These are phyloP conservation scores for Heliconius aoede DNA, from an alignment of 2,888 invertebrate species.

Conservation along the genomic window DNA sequence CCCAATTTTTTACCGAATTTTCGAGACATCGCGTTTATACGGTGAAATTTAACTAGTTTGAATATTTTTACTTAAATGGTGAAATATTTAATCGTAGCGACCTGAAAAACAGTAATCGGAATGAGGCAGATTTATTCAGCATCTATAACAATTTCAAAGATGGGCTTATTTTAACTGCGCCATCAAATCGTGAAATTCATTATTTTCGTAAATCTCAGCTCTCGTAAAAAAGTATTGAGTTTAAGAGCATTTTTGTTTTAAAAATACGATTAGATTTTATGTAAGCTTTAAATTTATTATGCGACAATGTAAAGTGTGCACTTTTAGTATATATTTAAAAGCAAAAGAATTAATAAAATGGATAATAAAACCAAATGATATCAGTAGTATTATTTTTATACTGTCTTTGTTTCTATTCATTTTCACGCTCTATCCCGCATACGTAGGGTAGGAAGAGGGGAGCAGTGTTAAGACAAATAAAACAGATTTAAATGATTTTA, in stretches of 20 bases:
- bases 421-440: neutral
- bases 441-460: neutral
- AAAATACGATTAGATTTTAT: constrained; percentile 2
- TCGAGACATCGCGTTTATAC: neutral
- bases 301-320: neutral
- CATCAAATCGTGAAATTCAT: constrained; percentile 24
- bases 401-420: neutral
- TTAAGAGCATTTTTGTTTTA: constrained; percentile 13
- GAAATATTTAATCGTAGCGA: neutral
- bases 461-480: neutral
- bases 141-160: neutral
- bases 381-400: neutral
- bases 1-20: neutral
- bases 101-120: constrained; percentile 19
- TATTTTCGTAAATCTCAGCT: constrained; percentile 16
- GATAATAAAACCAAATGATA: neutral
- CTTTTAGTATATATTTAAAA: neutral
- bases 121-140: constrained; percentile 23
- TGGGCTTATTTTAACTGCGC: constrained; percentile 15
- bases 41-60: neutral
- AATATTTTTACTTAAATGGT: neutral
- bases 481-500: too few species aligned
- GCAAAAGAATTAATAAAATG: neutral
- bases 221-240: constrained; percentile 24
- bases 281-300: neutral